Evolutionary conservation across 2,888 invertebrate species (phyloP), one percentile per base, ranked within the genome.

Genomic region (Tinea semifulvella): DNA sequence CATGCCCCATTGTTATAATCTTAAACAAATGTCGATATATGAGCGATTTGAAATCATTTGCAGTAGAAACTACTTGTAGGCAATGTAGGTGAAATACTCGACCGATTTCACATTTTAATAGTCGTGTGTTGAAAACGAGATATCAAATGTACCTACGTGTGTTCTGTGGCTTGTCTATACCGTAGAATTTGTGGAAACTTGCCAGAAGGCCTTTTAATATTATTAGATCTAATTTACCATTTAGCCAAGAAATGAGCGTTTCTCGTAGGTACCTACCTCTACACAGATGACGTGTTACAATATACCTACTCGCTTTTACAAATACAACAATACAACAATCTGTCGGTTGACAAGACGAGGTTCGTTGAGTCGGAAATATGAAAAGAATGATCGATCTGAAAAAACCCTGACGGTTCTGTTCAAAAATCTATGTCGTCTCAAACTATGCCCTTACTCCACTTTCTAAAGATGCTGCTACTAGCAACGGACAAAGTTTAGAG

Each of bases 61-160:
- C 68, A 76, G 73, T 79, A 77, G 77, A 79, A 79, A 79, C 77
- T 71, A 63, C 63, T 71, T 59, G 61, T 71, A 20, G 20, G 40
- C 22, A 74, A 73, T 75, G 72, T 69, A 69, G 67, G 68, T 73
- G 65, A 75, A 79, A 74, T 72, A 67, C 65, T 65, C 55, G 63
- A 63, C 68, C 62, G 73, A 72, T 72, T 73, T 73, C 72, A 68
- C 68, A 70, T 72, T 68, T 68, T 65, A 66, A 51, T 51, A 36
- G 36, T 18, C 36, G 36, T 36, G 18, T 36, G 36, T 36, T 36
- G 36, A 36, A 36, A 36, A 31, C 31, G 7, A 31, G 31, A 31
- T 31, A 18, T 36, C 36, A 36, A 36, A 36, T 36, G 31, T 36
- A 7, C 3, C 17, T 36, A 36, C 18, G 22, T 28, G 18, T 18